A percentile compares a stretch with the other conserved stretches of the same genome.
phyloP scores from a whole-genome alignment of 2,797 vertebrate genomes.

The Monodelphis domestica region DNA sequence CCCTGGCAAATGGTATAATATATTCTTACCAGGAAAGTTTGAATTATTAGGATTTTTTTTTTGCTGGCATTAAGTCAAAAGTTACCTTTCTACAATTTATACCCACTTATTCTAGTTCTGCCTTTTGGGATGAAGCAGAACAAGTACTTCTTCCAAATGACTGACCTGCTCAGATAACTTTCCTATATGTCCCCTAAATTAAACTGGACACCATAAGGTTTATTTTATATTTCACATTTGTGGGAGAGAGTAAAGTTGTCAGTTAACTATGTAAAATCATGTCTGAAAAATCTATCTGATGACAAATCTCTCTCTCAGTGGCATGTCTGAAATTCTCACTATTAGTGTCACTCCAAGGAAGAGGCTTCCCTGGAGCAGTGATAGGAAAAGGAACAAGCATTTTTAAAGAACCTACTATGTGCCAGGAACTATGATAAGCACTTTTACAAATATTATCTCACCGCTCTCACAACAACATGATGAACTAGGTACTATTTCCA shows the following conservation, averaged over 20 bases:
- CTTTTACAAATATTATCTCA: background rate
- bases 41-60: background rate
- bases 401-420: background rate
- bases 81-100: background rate
- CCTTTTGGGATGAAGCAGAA: background rate
- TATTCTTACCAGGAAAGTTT: background rate
- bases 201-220: background rate
- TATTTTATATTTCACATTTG: background rate
- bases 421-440: background rate
- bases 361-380: background rate
- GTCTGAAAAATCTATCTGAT: background rate
- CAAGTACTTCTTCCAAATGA: background rate
- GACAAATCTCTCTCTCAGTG: background rate
- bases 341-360: background rate
- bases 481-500: background rate
- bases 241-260: background rate
- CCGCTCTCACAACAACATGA: background rate
- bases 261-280: background rate
- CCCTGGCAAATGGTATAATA: background rate
- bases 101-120: background rate
- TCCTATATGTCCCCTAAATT: background rate
- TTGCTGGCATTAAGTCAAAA: background rate
- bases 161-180: background rate
- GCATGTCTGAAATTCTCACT: background rate
- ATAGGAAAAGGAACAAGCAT: background rate